These are phyloP conservation scores for Brachionus manjavacas DNA, from an alignment of 1,140 invertebrate species.

Conservation along the genomic window DNA sequence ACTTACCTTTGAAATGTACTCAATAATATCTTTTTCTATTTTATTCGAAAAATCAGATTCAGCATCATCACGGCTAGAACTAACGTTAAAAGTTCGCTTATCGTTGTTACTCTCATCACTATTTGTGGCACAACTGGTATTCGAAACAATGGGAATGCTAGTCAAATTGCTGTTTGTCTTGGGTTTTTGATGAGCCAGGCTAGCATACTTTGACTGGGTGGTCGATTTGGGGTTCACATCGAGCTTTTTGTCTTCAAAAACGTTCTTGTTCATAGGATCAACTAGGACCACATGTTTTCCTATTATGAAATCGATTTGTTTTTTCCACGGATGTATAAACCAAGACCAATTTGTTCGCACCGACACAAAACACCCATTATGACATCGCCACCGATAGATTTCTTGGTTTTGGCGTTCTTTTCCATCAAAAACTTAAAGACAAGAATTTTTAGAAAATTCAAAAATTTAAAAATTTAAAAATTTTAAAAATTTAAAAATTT, in stretches of 20 bases:
- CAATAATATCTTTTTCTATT: slow-evolving; percentile 21
- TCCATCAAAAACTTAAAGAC: slow-evolving; percentile 9
- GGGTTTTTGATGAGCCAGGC: not conserved
- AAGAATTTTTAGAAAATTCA: not conserved
- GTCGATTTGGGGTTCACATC: not conserved
- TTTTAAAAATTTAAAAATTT: not conserved
- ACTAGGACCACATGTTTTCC: slow-evolving; percentile 33
- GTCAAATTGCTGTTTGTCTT: not conserved
- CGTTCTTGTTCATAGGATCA: slow-evolving; percentile 31
- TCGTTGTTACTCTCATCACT: slow-evolving; percentile 26
- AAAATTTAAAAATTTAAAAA: not conserved
- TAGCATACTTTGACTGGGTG: not conserved
- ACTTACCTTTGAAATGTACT: not conserved
- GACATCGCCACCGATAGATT: slow-evolving; percentile 14
- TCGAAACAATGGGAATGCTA: not conserved
- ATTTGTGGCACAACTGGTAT: not conserved
- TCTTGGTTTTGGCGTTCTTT: slow-evolving; percentile 36
- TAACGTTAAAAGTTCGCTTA: not conserved
- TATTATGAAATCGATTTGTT: slow-evolving; percentile 41
- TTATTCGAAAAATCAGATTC: slow-evolving; percentile 7
- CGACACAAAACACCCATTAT: slow-evolving; percentile 33
- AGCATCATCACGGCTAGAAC: not conserved
- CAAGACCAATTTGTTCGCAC: slow-evolving; percentile 37
- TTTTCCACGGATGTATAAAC: slow-evolving; percentile 40
- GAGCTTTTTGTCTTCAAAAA: slow-evolving; percentile 28